A percentile compares a stretch with the other conserved stretches of the same genome.
These are phyloP conservation scores for Trachelus tabidus DNA, from an alignment of 2,888 invertebrate species.

Conservation along the genomic window DNA sequence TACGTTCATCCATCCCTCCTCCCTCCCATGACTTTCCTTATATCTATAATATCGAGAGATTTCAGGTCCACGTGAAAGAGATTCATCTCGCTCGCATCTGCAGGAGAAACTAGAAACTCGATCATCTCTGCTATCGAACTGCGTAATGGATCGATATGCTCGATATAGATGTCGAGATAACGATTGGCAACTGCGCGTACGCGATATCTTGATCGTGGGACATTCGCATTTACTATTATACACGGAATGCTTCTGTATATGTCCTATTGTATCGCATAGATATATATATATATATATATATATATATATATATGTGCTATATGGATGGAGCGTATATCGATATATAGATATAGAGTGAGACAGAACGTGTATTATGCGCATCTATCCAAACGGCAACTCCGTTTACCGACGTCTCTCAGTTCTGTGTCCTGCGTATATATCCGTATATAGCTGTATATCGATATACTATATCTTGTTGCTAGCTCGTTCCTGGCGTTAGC, in stretches of 20 bases:
- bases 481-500: conserved; percentile 27
- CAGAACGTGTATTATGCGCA: neutral
- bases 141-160: conserved; percentile 37
- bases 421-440: neutral
- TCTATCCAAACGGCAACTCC: neutral
- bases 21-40: neutral
- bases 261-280: conserved; percentile 31
- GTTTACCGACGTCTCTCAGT: neutral
- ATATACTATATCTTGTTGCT: neutral
- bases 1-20: neutral
- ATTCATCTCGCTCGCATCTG: conserved; percentile 22
- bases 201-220: conserved; percentile 40
- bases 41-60: neutral
- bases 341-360: neutral
- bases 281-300: conserved; percentile 6
- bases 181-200: conserved; percentile 39
- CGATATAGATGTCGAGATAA: conserved; percentile 49
- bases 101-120: neutral
- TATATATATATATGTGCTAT: neutral
- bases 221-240: neutral
- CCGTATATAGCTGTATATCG: neutral
- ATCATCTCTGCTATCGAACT: neutral
- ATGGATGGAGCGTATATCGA: neutral
- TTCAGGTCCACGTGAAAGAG: neutral
- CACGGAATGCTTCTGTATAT: conserved; percentile 12